A percentile compares a stretch with the other conserved stretches of the same genome.
Conservation (phyloP, 2,797 vertebrate genomes). For the Distichodus sexfasciatus region DNA sequence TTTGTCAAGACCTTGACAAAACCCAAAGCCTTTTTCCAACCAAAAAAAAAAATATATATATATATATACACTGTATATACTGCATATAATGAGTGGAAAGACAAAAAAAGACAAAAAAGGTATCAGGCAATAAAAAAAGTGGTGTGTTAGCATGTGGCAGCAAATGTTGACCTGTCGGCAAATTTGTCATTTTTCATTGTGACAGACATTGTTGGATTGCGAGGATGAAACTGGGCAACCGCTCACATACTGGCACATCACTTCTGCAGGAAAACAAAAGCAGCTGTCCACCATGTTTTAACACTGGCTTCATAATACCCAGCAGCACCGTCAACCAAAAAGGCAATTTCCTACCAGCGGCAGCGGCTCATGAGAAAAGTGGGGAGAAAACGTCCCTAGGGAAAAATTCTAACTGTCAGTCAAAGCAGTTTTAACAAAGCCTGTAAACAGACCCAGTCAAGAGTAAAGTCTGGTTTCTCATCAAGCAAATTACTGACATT, state of each 20-base stretch:
- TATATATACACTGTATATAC: no score
- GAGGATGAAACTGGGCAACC: not conserved
- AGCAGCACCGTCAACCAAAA: not conserved
- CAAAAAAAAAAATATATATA: constrained; percentile 6
- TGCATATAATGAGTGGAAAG: constrained; percentile 7
- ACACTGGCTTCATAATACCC: constrained; percentile 3
- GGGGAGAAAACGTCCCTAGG: not conserved
- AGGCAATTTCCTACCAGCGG: constrained; percentile 19
- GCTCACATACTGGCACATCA: constrained; percentile 22
- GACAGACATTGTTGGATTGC: not conserved
- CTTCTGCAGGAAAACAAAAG: constrained; percentile 22
- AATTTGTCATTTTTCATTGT: not conserved
- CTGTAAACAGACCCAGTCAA: not conserved
- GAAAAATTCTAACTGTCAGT: not conserved
- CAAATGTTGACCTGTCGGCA: not conserved
- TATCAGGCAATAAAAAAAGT: constrained; percentile 39
- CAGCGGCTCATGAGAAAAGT: not conserved
- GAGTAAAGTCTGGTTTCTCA: not conserved
- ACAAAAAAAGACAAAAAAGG: constrained; percentile 13
- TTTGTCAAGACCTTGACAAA: constrained; percentile 30
- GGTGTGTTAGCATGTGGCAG: constrained; percentile 38
- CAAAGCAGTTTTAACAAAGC: not conserved
- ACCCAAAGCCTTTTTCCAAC: constrained; percentile 29
- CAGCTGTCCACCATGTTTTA: constrained; percentile 23
- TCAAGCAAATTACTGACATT: not conserved